Evolutionary conservation across 2,797 vertebrate species (phyloP).

Genomic region (Philypnodon macrostomus): DNA sequence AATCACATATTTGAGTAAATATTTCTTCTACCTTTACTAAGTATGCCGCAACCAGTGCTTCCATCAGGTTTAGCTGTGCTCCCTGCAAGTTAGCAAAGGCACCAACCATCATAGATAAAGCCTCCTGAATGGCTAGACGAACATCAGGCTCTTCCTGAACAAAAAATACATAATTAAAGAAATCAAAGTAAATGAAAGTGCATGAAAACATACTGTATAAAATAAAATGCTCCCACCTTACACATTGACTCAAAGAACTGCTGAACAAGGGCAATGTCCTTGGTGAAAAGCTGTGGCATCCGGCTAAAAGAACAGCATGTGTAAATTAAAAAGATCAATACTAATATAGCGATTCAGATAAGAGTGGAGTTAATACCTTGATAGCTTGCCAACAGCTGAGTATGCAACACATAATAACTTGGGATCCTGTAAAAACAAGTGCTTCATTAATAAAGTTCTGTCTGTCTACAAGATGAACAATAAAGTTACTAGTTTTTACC

Average conservation of each 20-base stretch:
- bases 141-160: slow-evolving; percentile 91
- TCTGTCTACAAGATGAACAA: background rate
- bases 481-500: slow-evolving; percentile 71
- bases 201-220: background rate
- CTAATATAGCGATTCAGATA: background rate
- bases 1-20: background rate
- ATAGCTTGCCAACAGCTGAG: slow-evolving; percentile 96
- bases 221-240: slow-evolving; percentile 80
- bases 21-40: slow-evolving; percentile 85
- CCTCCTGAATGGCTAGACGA: slow-evolving; percentile 95
- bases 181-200: background rate
- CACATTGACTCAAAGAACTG: slow-evolving; percentile 98
- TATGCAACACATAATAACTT: slow-evolving; percentile 94
- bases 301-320: slow-evolving; percentile 82
- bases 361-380: slow-evolving; percentile 77
- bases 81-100: slow-evolving; percentile 94
- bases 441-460: background rate
- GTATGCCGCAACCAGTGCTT: slow-evolving; percentile 94
- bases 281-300: slow-evolving; percentile 97
- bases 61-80: slow-evolving; percentile 96
- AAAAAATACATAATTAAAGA: slow-evolving; percentile 7
- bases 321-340: background rate
- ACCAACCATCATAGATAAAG: slow-evolving; percentile 97
- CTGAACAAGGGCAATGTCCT: slow-evolving; percentile 95
- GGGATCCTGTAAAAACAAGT: slow-evolving; percentile 82